These are phyloP conservation scores for Quadroppia sp. DNA, from an alignment of 2,888 invertebrate species.

Conservation along the genomic window DNA sequence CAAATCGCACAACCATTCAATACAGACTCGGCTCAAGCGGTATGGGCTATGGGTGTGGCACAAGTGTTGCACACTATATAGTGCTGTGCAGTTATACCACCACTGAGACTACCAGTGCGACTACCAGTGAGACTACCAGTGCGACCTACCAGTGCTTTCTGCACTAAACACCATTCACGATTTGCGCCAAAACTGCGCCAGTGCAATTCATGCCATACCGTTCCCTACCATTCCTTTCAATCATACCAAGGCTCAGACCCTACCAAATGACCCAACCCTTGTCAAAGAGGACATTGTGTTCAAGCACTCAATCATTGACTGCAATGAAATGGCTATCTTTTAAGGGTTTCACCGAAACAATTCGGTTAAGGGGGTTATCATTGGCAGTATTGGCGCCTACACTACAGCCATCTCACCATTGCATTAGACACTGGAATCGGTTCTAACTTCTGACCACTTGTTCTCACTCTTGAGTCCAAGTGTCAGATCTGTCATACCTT, in stretches of 20 bases:
- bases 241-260: too few species aligned
- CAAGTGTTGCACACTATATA: conserved; percentile 27
- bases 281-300: too few species aligned
- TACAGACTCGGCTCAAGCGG: conserved; percentile 3
- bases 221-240: too few species aligned
- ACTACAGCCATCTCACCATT: not conserved
- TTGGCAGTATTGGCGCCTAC: not conserved
- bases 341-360: not conserved
- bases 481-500: too few species aligned
- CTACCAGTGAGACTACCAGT: not conserved
- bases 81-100: too few species aligned
- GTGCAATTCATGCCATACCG: too few species aligned
- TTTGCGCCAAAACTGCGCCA: too few species aligned
- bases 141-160: not conserved
- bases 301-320: not conserved
- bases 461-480: too few species aligned
- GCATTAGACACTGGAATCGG: not conserved
- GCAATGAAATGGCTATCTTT: not conserved
- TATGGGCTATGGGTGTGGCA: conserved; percentile 25
- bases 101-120: too few species aligned
- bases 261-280: too few species aligned
- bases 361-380: not conserved
- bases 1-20: not conserved
- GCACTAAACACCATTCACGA: not conserved
- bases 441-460: too few species aligned